Conservation (phyloP, 2,113 vertebrate species). For the Dasyprocta punctata region DNA sequence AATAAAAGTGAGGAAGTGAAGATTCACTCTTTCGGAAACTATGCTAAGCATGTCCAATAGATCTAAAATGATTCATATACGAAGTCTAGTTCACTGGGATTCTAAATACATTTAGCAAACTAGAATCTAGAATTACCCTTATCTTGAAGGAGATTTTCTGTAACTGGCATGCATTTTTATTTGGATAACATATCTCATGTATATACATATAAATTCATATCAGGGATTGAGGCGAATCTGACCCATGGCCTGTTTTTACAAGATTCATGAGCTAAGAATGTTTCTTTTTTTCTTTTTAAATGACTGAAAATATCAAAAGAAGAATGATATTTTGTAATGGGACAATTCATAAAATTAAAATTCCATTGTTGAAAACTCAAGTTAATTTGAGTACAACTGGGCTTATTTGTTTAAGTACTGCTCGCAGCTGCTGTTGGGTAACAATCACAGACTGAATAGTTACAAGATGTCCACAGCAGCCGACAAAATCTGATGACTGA, state of each 20-base stretch:
- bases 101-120: background rate
- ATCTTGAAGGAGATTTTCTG: background rate
- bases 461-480: background rate
- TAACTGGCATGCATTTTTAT: background rate
- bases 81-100: background rate
- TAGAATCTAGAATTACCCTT: background rate
- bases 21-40: background rate
- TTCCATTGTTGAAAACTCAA: background rate
- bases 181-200: background rate
- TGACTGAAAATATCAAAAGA: background rate
- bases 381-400: background rate
- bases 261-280: background rate
- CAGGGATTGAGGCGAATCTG: background rate
- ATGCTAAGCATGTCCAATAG: background rate
- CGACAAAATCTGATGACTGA: background rate
- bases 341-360: background rate
- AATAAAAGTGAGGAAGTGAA: slow-evolving; percentile 23
- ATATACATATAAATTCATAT: background rate
- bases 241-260: background rate
- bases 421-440: background rate
- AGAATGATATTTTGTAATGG: background rate
- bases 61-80: background rate
- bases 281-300: background rate
- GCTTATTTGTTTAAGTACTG: background rate
- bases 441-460: background rate